Evolutionary conservation across 2,113 vertebrate species (phyloP), one percentile per base, ranked within the genome.

Genomic region (Scomber scombrus): DNA sequence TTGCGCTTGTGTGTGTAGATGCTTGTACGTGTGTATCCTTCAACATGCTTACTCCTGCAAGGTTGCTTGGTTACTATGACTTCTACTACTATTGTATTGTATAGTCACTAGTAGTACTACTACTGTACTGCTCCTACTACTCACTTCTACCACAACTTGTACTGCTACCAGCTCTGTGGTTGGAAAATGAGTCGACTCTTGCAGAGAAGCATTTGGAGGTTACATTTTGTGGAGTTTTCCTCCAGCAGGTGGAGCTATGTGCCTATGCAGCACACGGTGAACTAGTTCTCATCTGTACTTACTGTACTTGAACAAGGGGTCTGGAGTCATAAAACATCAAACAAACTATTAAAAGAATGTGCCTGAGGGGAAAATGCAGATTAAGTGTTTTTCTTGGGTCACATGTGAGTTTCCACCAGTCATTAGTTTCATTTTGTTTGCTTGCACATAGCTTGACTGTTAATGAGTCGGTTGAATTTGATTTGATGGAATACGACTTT

Each of bases 161-260:
- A 5, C 11, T 15, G 12, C 9, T 40, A 40, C 34, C 34, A 9
- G 34, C 34, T 40, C 34, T 9, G 9, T 9, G 9, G 7, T 40
- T 40, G 34, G 34, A 40, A 62, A 31, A 69, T 16, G 9, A 46
- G 13, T 52, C 15, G 34, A 15, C 11, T 61, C 19, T 3, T 31
- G 46, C 29, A 58, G 9, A 1, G 10, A 45, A 5, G 2, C 9
- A 15, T 40, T 43, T 29, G 23, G 1, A 26, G 43, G 18, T 65
- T 18, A 14, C 15, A 2, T 19, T 9, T 26, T 65, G 69, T n/a
- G 11, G 19, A 3, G 11, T 26, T 2, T 1, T 29, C 46, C 49
- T 73, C 90, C 91, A 90, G 85, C 78, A 93, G 88, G 67, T 75
- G 91, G 91, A 40, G 90, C 90, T 70, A 5, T 71, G 29, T 43